Evolutionary conservation across 2,113 vertebrate genomes (phyloP).

Genomic region (Miniopterus natalensis): DNA sequence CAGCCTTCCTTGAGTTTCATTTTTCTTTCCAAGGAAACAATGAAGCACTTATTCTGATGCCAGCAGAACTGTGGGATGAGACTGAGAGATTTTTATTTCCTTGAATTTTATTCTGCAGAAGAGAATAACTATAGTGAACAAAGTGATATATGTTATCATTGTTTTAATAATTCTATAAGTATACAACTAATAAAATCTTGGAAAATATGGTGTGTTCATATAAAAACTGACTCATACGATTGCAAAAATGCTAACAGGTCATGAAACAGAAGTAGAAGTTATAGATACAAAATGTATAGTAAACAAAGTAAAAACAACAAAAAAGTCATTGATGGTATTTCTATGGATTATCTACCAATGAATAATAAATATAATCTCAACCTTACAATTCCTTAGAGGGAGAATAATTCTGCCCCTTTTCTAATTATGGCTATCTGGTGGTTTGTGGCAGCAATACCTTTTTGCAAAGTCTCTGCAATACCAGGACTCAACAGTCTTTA

Average conservation of each 20-base stretch:
- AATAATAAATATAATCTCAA: background rate
- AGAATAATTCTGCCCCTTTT: background rate
- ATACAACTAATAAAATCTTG: background rate
- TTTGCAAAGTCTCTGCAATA: background rate
- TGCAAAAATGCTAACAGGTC: background rate
- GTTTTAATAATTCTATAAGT: constrained; percentile 49
- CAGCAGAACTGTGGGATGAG: constrained; percentile 74
- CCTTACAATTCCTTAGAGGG: background rate
- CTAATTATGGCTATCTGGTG: background rate
- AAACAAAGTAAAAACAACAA: constrained; percentile 7
- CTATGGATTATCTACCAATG: background rate
- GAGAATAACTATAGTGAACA: constrained; percentile 42
- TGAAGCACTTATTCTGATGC: constrained; percentile 75
- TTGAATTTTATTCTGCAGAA: constrained; percentile 70
- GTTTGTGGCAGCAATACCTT: background rate
- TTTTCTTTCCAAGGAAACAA: constrained; percentile 74
- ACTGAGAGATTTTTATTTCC: constrained; percentile 56
- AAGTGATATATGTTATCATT: background rate
- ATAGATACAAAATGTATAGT: background rate
- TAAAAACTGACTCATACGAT: constrained; percentile 1
- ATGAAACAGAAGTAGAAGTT: constrained; percentile 14
- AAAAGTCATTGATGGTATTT: background rate
- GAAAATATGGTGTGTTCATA: background rate
- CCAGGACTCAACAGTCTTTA: background rate
- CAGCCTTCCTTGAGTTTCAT: constrained; percentile 69